These are phyloP conservation scores for Charadrius vociferus DNA, from an alignment of 2,113 vertebrate genomes.

Conservation along the genomic window DNA sequence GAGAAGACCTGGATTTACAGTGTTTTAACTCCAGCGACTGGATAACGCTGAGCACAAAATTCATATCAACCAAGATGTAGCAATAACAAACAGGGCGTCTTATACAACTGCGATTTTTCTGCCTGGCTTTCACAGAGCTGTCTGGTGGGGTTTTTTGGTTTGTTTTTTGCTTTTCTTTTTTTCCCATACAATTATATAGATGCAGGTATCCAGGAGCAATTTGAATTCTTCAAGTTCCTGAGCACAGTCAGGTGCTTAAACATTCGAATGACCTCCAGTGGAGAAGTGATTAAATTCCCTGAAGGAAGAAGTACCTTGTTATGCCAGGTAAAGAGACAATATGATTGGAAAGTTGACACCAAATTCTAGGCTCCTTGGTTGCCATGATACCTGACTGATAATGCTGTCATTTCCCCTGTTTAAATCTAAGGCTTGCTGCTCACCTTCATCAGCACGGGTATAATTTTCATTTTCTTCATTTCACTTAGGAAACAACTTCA, in stretches of 20 bases:
- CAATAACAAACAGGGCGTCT: neutral
- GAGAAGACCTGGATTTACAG: neutral
- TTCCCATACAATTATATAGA: neutral
- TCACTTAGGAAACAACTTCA: conserved; percentile 9
- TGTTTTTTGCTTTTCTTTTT: neutral
- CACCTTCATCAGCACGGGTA: conserved; percentile 12
- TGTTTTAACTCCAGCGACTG: neutral
- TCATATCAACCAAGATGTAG: neutral
- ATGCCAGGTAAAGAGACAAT: neutral
- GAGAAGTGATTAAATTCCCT: neutral
- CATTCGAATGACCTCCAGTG: neutral
- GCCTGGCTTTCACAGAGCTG: neutral
- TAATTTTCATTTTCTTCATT: neutral
- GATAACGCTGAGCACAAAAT: neutral
- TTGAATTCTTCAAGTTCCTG: neutral
- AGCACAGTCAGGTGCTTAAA: neutral
- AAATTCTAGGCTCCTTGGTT: conserved; percentile 26
- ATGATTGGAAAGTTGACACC: conserved; percentile 16
- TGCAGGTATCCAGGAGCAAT: neutral
- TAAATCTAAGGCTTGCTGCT: conserved; percentile 24
- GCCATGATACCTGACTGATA: conserved; percentile 50
- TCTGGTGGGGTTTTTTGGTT: neutral
- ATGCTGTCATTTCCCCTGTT: conserved; percentile 26
- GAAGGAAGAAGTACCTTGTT: neutral
- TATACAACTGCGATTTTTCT: neutral